Evolutionary conservation across 2,888 invertebrate genomes (phyloP), one percentile per base, ranked within the genome.

Genomic region (Odontocolon sp.): DNA sequence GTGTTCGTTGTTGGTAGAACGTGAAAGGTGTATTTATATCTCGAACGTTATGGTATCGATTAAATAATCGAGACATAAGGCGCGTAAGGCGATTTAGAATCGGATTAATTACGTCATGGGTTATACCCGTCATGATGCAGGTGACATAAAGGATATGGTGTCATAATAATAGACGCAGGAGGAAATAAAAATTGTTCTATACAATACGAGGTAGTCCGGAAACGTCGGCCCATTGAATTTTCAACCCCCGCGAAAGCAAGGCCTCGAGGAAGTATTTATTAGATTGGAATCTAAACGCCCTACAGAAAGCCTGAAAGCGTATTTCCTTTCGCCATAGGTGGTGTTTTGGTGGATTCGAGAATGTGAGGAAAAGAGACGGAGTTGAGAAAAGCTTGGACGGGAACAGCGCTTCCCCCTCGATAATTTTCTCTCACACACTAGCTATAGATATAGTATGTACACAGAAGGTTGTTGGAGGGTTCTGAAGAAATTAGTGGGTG

Each of bases 201-300:
- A 63, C 31, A 47, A 63, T 11, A 28, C 50, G 54, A 52, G 64
- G 64, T 56, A 28, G 70, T 64, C 78, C 78, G 80, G 80, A 80
- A 77, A 72, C 31, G 74, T 71, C 71, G 71, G 68, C 57, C 78
- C 57, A 79, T 78, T 78, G 80, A 79, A 78, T 70, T 76, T 79
- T 77, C 73, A 72, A 54, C 38, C 71, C 59, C 57, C 18, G 28
- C 57, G 56, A 59, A 54, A 72, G 59, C 64, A 61, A 40, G 56
- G 31, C 70, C 57, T 59, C 47, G 66, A 87, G 87, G 83, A 87
- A 87, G 87, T 85, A 87, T 85, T 86, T 84, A 87, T 87, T 86
- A 85, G 87, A 87, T 87, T 86, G 83, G 80, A 86, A 87, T 87
- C 87, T 87, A 86, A 86, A 86, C 84, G 82, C 85, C 83, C 83